A percentile compares a stretch with the other conserved stretches of the same genome.
Evolutionary conservation across 2,888 invertebrate genomes (phyloP).

Genomic region (Macrosiphum euphorbiae): DNA sequence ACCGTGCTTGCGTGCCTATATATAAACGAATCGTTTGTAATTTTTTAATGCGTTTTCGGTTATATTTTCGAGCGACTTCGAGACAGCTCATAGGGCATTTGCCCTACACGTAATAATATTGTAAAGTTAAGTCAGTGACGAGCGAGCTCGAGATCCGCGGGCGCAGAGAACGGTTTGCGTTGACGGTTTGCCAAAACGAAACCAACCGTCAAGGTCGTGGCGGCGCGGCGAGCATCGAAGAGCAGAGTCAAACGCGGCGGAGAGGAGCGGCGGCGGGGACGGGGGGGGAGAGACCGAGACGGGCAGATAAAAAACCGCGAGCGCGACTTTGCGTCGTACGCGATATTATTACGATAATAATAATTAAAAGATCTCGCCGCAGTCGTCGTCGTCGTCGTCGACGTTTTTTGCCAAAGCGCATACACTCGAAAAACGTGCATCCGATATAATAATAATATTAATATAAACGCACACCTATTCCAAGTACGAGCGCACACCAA

Average conservation of each 20-base stretch:
- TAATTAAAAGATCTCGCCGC: constrained; percentile 9
- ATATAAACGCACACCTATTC: constrained; percentile 54
- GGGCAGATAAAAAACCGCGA: background rate
- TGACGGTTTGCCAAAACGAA: constrained; percentile 10
- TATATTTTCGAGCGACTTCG: too few species aligned
- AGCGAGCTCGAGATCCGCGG: background rate
- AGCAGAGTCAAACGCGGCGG: background rate
- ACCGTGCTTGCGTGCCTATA: background rate
- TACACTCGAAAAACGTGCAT: constrained; percentile 42
- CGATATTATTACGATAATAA: constrained; percentile 2
- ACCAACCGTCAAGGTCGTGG: background rate
- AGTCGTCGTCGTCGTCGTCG: background rate
- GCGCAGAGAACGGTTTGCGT: background rate
- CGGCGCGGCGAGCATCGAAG: background rate
- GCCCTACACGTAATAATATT: background rate
- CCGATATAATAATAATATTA: constrained; percentile 25
- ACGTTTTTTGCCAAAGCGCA: constrained; percentile 23
- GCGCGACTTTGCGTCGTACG: background rate
- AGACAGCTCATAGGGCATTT: background rate
- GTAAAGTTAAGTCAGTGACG: background rate
- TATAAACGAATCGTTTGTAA: background rate
- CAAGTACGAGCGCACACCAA: constrained; percentile 1
- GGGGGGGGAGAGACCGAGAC: background rate
- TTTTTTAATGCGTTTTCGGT: background rate
- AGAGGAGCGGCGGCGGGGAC: background rate